phyloP scores from a whole-genome alignment of 2,113 vertebrate species.

The Stigmatopora argus region DNA sequence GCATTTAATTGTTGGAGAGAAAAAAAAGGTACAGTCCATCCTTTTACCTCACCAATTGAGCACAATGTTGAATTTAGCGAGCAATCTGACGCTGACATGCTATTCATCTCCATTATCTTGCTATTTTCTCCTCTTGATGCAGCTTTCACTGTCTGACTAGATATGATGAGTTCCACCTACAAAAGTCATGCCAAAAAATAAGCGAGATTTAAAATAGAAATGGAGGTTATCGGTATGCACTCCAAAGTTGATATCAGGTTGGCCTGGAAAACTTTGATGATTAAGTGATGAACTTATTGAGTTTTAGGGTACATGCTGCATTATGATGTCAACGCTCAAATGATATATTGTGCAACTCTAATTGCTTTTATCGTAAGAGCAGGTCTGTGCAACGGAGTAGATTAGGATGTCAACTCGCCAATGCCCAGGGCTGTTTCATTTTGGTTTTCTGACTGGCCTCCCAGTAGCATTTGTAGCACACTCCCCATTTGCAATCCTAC shows the following conservation, averaged over 20 bases:
- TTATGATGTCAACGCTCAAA: no score
- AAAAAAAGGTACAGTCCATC: constrained; percentile 44
- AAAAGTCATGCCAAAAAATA: neutral
- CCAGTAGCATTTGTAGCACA: no score
- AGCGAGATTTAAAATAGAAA: neutral
- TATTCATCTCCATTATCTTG: constrained; percentile 14
- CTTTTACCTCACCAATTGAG: constrained; percentile 19
- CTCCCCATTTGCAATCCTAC: no score
- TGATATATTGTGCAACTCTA: no score
- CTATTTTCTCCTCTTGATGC: no score
- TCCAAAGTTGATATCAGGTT: neutral
- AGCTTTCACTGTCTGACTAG: neutral
- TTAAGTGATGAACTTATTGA: no score
- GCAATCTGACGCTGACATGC: constrained; percentile 11
- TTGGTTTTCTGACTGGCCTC: no score
- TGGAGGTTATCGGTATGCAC: neutral
- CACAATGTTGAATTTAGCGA: neutral
- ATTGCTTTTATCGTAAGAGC: no score
- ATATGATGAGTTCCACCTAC: neutral
- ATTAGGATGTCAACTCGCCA: no score
- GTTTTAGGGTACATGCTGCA: no score
- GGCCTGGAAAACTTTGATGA: neutral
- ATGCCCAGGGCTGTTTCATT: no score
- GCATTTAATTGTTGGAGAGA: constrained; percentile 1
- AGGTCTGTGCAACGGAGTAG: no score